Percentiles rank a stretch among this genome's conserved stretches.
Evolutionary conservation across 1,140 invertebrate species (phyloP).

Genomic region (Pseudomyrmex flavicornis): DNA sequence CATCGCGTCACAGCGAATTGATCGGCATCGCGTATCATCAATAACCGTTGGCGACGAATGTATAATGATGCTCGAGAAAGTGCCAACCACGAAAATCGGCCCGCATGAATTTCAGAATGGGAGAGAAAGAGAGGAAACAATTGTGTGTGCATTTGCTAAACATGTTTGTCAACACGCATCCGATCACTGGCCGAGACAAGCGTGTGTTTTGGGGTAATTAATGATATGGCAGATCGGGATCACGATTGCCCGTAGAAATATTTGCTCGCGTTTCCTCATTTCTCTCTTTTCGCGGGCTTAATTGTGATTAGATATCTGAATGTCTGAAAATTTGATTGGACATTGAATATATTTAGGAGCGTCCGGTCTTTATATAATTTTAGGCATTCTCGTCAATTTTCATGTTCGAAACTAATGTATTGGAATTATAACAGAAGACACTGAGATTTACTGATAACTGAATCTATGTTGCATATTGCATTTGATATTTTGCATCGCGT

Average conservation of each 20-base stretch:
- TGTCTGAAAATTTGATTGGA: not conserved
- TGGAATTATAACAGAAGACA: too few relatives aligned
- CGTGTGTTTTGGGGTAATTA: constrained; percentile 51
- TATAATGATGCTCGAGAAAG: constrained; percentile 65
- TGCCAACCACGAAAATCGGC: constrained; percentile 45
- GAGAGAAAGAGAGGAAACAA: not conserved
- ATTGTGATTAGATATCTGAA: constrained; percentile 47
- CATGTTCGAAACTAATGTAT: not conserved
- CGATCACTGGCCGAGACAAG: constrained; percentile 37
- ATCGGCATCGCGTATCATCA: constrained; percentile 62
- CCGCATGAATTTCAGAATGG: constrained; percentile 17
- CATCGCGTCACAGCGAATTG: constrained; percentile 54
- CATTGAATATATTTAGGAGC: not conserved
- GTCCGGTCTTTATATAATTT: not conserved
- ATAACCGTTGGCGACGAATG: constrained; percentile 57
- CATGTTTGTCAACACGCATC: constrained; percentile 36
- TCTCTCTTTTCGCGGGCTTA: not conserved
- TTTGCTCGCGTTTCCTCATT: constrained; percentile 3
- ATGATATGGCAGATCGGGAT: constrained; percentile 33
- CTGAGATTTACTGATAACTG: too few relatives aligned
- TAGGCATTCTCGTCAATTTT: not conserved
- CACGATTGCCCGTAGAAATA: constrained; percentile 45
- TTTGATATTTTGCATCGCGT: not conserved
- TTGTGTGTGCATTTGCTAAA: constrained; percentile 31
- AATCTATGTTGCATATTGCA: not conserved